Percentiles rank a stretch among this genome's conserved stretches.
Conservation (phyloP, 2,113 vertebrate species). For the Poecilia latipinna region DNA sequence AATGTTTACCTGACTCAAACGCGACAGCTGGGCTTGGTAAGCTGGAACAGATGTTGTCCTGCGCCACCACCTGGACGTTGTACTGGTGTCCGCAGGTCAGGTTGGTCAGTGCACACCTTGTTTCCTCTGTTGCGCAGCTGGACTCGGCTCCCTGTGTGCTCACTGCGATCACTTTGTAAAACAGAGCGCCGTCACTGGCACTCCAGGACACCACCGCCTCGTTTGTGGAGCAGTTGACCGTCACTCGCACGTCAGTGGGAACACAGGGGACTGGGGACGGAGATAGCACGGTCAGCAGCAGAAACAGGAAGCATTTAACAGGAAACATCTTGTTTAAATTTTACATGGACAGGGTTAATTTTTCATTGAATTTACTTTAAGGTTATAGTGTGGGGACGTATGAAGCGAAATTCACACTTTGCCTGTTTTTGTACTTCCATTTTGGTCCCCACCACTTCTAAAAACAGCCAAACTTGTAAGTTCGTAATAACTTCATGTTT, state of each 20-base stretch:
- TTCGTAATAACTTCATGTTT: no score
- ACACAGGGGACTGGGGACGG: constrained; percentile 75
- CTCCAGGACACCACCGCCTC: constrained; percentile 74
- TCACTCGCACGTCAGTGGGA: constrained; percentile 66
- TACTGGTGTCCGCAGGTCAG: constrained; percentile 74
- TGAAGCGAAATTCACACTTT: no score
- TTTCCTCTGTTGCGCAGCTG: constrained; percentile 48
- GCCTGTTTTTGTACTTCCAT: no score
- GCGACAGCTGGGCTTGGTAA: constrained; percentile 60
- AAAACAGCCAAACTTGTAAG: no score
- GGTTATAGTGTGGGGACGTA: no score
- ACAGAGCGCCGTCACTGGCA: constrained; percentile 67
- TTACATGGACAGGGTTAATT: no score
- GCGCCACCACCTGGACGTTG: constrained; percentile 70
- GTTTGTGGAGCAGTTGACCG: constrained; percentile 68
- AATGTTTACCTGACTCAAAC: constrained; percentile 73
- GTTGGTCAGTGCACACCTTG: constrained; percentile 61
- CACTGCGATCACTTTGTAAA: constrained; percentile 57
- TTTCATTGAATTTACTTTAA: no score
- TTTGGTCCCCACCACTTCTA: no score
- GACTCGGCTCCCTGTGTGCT: constrained; percentile 23
- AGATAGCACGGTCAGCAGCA: background rate
- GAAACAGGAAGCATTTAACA: background rate
- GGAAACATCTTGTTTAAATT: background rate
- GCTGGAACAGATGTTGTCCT: constrained; percentile 74